Evolutionary conservation across 2,888 invertebrate genomes (phyloP).

Genomic region (Himalopsyche kuldschensis): DNA sequence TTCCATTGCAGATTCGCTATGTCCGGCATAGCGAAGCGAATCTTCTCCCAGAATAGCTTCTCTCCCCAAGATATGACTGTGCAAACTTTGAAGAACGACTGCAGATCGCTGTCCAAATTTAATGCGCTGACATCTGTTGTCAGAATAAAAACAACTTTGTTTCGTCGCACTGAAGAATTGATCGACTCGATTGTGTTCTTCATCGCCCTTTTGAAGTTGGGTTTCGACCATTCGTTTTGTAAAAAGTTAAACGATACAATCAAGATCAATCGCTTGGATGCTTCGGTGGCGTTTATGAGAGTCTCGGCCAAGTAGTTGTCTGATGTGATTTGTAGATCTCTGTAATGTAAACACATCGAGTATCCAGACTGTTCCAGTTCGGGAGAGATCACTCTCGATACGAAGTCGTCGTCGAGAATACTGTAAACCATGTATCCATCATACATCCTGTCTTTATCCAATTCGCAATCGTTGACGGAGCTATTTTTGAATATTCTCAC

Average conservation of each 20-base stretch:
- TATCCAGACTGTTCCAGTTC: slow-evolving; percentile 73
- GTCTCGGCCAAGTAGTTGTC: slow-evolving; percentile 65
- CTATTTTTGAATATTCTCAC: slow-evolving; percentile 72
- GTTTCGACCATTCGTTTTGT: slow-evolving; percentile 80
- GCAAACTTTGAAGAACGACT: slow-evolving; percentile 71
- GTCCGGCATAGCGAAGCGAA: slow-evolving; percentile 82
- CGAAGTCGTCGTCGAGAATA: slow-evolving; percentile 75
- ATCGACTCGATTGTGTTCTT: slow-evolving; percentile 69
- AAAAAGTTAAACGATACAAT: slow-evolving; percentile 80
- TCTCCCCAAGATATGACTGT: slow-evolving; percentile 78
- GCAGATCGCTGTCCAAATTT: slow-evolving; percentile 75
- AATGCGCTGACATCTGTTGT: slow-evolving; percentile 70
- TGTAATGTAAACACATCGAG: slow-evolving; percentile 70
- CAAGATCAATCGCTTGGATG: slow-evolving; percentile 72
- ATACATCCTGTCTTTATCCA: slow-evolving; percentile 71
- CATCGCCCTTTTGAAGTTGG: slow-evolving; percentile 79
- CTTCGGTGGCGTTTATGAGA: slow-evolving; percentile 64
- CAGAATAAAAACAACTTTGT: slow-evolving; percentile 60
- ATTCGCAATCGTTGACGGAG: slow-evolving; percentile 60
- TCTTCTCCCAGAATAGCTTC: slow-evolving; percentile 87
- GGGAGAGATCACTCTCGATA: slow-evolving; percentile 68
- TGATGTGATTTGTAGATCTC: slow-evolving; percentile 63
- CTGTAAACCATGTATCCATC: slow-evolving; percentile 89
- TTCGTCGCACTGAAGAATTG: slow-evolving; percentile 66
- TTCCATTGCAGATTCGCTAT: slow-evolving; percentile 65